phyloP scores from a whole-genome alignment of 2,888 invertebrate genomes.

The Choreutis nemorana region DNA sequence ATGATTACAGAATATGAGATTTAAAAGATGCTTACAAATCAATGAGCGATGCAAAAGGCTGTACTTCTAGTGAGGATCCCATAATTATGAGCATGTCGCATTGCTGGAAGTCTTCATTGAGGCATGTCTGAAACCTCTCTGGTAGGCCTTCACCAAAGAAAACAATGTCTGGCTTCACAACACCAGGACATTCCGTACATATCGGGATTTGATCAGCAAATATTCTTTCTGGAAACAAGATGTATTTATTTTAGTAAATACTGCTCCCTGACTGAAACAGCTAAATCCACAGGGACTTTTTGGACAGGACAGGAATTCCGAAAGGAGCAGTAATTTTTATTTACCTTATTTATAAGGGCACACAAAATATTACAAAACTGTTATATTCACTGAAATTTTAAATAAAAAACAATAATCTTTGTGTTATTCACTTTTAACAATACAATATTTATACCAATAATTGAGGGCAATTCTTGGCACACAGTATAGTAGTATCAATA shows the following conservation, averaged over 20 bases:
- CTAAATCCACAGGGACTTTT: neutral
- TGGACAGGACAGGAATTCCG: too few relatives aligned
- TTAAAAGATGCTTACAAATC: constrained; percentile 73
- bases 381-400: too few relatives aligned
- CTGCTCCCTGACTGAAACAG: neutral
- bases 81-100: constrained; percentile 94
- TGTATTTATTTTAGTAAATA: neutral
- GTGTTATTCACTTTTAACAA: too few relatives aligned
- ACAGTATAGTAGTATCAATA: too few relatives aligned
- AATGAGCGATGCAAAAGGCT: constrained; percentile 91
- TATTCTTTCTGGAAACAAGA: constrained; percentile 67
- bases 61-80: constrained; percentile 94
- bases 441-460: too few relatives aligned
- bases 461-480: too few relatives aligned
- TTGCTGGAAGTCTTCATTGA: constrained; percentile 77
- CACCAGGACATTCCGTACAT: constrained; percentile 77
- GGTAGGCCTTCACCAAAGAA: constrained; percentile 96
- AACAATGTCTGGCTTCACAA: constrained; percentile 95
- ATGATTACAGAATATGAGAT: too few relatives aligned
- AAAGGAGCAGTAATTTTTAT: too few relatives aligned
- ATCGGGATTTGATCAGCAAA: constrained; percentile 77
- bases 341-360: too few relatives aligned
- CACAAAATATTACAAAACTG: too few relatives aligned
- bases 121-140: constrained; percentile 73
- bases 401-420: too few relatives aligned